Base-by-base conservation (phyloP, 2,797 vertebrate genomes). In the Nothura maculosa region DNA sequence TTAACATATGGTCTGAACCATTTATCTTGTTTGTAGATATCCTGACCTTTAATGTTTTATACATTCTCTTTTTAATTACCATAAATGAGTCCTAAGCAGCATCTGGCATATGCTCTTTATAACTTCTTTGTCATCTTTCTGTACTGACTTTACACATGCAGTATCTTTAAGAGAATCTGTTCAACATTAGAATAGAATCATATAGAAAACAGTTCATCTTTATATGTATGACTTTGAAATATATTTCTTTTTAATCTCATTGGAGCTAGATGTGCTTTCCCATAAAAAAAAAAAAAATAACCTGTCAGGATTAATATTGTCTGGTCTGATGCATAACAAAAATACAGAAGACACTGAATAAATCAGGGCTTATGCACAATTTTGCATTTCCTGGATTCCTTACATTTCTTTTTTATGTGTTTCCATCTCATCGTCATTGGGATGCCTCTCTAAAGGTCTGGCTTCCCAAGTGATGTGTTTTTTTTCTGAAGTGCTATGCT, bases 21-120 rank as follows among this genome's bases (percentile, higher is more conserved):
- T 47, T 92, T 81, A 47, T 7, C 43, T 85, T 82, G 12, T 84
- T 61, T 78, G 57, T 42, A 81, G 42, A 84, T 28, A 18, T 83
- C 28, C 22, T 91, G 36, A 89, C 25, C 22, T 91, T 85, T 85
- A 78, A 50, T 38, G 11, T 68, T 93, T 85, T 76, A 85, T 61
- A 77, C n/a, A 89, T 61, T 77, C 27, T 68, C 64, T 69, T 87
- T 91, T 77, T 80, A 90, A 82, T 87, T 87, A 83, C 40, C 48
- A 68, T 67, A 79, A 94, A 67, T 17, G 57, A 72, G 45, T 87
- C 40, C 52, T 72, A 64, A 68, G 88, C 6, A 83, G 40, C 27
- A 90, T 10, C 45, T 69, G 50, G 30, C 13, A 83, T 78, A 58
- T 87, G 52, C 32, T 89, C 24, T 60, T 89, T 63, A 57, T 22